Conservation (phyloP, 2,888 invertebrate genomes). For the Zygaena filipendulae region DNA sequence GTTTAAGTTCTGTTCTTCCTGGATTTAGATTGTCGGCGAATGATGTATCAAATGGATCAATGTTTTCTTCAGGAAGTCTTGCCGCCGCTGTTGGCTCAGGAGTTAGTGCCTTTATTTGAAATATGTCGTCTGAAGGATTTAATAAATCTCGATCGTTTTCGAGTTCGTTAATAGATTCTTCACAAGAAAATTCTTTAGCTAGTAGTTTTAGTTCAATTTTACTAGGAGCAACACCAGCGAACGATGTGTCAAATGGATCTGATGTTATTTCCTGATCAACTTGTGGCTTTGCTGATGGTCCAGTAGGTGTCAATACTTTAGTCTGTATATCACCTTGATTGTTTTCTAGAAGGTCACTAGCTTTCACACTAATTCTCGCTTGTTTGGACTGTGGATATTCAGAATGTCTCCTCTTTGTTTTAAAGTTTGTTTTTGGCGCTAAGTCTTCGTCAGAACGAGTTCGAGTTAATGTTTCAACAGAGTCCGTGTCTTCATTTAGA, state of each 20-base stretch:
- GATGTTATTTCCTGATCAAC: slow-evolving; percentile 50
- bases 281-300: slow-evolving; percentile 39
- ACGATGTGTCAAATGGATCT: slow-evolving; percentile 92
- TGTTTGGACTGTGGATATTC: slow-evolving; percentile 43
- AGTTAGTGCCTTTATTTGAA: slow-evolving; percentile 77
- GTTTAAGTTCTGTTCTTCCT: slow-evolving; percentile 80
- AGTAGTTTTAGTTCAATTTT: slow-evolving; percentile 82
- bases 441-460: slow-evolving; percentile 76
- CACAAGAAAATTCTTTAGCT: slow-evolving; percentile 78
- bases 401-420: slow-evolving; percentile 58
- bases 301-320: slow-evolving; percentile 74
- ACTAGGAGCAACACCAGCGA: slow-evolving; percentile 81
- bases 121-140: slow-evolving; percentile 63
- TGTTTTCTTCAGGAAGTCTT: slow-evolving; percentile 39
- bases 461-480: slow-evolving; percentile 70
- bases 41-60: slow-evolving; percentile 89
- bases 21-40: slow-evolving; percentile 79
- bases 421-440: slow-evolving; percentile 53
- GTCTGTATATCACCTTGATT: slow-evolving; percentile 39
- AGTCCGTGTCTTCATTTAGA: slow-evolving; percentile 65
- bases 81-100: slow-evolving; percentile 63
- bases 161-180: slow-evolving; percentile 32
- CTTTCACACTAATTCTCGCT: slow-evolving; percentile 28
- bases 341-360: slow-evolving; percentile 44
- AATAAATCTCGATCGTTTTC: slow-evolving; percentile 53